These are phyloP conservation scores for Mesochorus sp. DNA, from an alignment of 2,888 invertebrate genomes.

Conservation along the genomic window DNA sequence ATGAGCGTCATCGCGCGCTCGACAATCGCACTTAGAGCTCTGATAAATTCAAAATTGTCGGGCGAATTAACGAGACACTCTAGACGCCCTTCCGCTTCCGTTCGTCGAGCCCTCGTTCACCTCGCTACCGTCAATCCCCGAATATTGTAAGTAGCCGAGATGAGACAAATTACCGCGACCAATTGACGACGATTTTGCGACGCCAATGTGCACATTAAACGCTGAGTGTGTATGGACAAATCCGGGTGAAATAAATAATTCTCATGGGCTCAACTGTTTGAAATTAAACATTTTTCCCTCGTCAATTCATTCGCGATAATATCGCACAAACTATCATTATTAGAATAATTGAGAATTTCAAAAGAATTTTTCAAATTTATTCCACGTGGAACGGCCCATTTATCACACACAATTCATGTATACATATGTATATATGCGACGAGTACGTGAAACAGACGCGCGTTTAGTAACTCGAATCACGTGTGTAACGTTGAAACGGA, in stretches of 20 bases:
- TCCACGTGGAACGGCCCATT: neutral
- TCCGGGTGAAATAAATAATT: no score
- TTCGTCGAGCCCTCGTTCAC: constrained; percentile 46
- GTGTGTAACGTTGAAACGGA: constrained; percentile 58
- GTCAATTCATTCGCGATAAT: no score
- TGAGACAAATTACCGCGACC: constrained; percentile 40
- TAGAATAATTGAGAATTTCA: neutral
- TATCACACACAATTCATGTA: neutral
- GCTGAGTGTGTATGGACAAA: no score
- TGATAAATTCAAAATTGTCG: constrained; percentile 52
- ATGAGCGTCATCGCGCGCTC: constrained; percentile 43
- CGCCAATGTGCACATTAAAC: neutral
- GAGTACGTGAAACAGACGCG: constrained; percentile 10
- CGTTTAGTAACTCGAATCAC: constrained; percentile 55
- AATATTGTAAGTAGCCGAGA: constrained; percentile 55
- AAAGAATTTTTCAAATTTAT: neutral
- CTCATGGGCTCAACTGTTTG: no score
- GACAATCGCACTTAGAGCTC: constrained; percentile 45
- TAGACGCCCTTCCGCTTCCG: constrained; percentile 51
- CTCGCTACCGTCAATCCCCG: constrained; percentile 42
- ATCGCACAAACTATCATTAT: no score
- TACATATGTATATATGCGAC: neutral
- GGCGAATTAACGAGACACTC: constrained; percentile 47
- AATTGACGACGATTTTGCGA: constrained; percentile 25
- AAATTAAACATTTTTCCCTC: no score